Evolutionary conservation across 2,888 invertebrate species (phyloP), one percentile per base, ranked within the genome.

Genomic region (Lepidochitona cinerea): DNA sequence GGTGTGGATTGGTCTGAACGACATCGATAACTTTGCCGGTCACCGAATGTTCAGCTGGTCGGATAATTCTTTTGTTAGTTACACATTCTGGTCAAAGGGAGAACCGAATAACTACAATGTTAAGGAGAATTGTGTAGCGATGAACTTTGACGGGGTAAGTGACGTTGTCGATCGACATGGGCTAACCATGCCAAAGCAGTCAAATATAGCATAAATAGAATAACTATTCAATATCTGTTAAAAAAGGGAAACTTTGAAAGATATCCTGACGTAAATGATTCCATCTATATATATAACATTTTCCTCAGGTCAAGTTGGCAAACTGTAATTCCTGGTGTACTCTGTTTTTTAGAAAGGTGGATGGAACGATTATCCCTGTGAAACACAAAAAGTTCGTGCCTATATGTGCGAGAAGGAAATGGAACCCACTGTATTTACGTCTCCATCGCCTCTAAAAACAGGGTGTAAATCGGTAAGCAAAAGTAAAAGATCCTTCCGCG

Each of bases 1-100:
- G 18, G 49, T 75, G 37, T 80, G 80, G 80, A 74, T 80, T 41
- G 80, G 80, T 1, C 7, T 80, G 52, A 54, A 68, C 2, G 74
- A 75, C 32, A 67, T 23, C 14, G 49, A 49, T 7, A 49, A 49
- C 7, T 49, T 49, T 23, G 49, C 49, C 4, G 49, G 49, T n/a
- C 49, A 49, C 7, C 2, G 49, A 23, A 49, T 69, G 32, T 79
- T 77, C 65, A 23, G 49, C 7, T 79, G 79, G 79, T 71, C 71
- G 29, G 79, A 79, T 59, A 36, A 54, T 7, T 49, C 70, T 5
- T 35, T 33, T 1, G 74, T 74, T 0, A 72, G 54, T 32, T 77
- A 54, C 53, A 79, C 77, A 14, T 32, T 32, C 49, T 49, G 49
- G 49, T 18, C 49, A 49, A 49, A 7, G 7, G 49, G 49, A 18